Evolutionary conservation across 37 sponge, comb jelly and placozoan species (phyloP).

Genomic region (Halichondria panicea): DNA sequence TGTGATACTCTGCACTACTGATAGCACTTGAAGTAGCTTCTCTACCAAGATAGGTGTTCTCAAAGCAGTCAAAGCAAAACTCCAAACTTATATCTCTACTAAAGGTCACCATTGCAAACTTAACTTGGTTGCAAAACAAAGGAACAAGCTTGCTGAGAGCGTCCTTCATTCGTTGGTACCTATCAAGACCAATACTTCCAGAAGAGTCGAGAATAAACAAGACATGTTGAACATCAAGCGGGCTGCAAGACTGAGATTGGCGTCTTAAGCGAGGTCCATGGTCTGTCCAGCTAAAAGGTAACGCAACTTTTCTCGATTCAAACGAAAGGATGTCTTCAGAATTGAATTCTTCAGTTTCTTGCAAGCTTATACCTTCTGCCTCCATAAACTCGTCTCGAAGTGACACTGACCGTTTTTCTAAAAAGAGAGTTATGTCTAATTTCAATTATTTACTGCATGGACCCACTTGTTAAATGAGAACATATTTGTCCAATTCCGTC

Average conservation of each 20-base stretch:
- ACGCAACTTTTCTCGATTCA: neutral
- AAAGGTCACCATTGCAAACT: slow-evolving; percentile 28
- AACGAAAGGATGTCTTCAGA: too few relatives aligned
- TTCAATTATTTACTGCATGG: too few relatives aligned
- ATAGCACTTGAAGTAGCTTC: slow-evolving; percentile 2
- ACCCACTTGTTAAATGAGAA: too few relatives aligned
- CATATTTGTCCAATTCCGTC: too few relatives aligned
- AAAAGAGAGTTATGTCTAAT: too few relatives aligned
- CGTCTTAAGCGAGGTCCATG: neutral
- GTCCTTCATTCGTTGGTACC: neutral
- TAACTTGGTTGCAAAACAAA: slow-evolving; percentile 1
- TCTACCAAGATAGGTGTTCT: neutral
- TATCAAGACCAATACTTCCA: neutral
- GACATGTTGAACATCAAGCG: slow-evolving; percentile 1
- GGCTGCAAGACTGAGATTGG: neutral
- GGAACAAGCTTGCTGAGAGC: slow-evolving; percentile 1
- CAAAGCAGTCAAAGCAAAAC: slow-evolving; percentile 38
- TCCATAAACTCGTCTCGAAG: too few relatives aligned
- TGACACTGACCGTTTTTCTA: too few relatives aligned
- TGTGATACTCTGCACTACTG: neutral
- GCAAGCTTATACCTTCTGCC: too few relatives aligned
- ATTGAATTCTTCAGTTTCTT: too few relatives aligned
- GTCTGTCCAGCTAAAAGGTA: neutral
- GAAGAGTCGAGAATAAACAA: slow-evolving; percentile 11
- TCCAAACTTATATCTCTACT: slow-evolving; percentile 16